Evolutionary conservation across 2,888 invertebrate species (phyloP).

Genomic region (Itoplectis maculator): DNA sequence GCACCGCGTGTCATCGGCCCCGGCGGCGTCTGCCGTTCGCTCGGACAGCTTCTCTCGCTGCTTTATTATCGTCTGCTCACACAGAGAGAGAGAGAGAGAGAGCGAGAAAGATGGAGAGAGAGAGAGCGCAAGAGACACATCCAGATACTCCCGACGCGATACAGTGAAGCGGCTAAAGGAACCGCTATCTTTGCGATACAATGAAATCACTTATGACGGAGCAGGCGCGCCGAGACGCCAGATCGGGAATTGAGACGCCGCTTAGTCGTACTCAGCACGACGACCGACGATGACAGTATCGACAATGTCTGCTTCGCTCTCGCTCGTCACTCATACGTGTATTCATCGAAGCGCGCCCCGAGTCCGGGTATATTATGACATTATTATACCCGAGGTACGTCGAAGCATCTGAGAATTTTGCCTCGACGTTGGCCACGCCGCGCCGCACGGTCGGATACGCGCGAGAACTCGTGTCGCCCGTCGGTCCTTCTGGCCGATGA

Average conservation of each 20-base stretch:
- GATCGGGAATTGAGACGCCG: conserved; percentile 50
- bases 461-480: conserved; percentile 49
- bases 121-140: too few relatives aligned
- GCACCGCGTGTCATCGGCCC: conserved; percentile 47
- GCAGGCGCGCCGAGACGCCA: conserved; percentile 32
- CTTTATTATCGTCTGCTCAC: conserved; percentile 20
- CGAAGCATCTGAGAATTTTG: conserved; percentile 15
- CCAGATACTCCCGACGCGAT: not conserved
- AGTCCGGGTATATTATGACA: conserved; percentile 2
- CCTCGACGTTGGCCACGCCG: not conserved
- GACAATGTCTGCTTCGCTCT: not conserved
- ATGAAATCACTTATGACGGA: conserved; percentile 57
- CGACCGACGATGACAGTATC: conserved; percentile 28
- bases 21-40: conserved; percentile 11
- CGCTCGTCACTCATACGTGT: not conserved
- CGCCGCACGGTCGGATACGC: conserved; percentile 37
- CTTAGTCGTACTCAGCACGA: not conserved
- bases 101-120: too few relatives aligned
- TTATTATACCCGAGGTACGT: not conserved
- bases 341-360: conserved; percentile 7
- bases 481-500: conserved; percentile 19
- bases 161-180: conserved; percentile 33
- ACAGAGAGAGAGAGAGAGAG: too few relatives aligned
- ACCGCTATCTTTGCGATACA: conserved; percentile 62
- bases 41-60: conserved; percentile 16